Base-by-base conservation (phyloP, 2,888 invertebrate genomes). In the Acleris laterana region DNA sequence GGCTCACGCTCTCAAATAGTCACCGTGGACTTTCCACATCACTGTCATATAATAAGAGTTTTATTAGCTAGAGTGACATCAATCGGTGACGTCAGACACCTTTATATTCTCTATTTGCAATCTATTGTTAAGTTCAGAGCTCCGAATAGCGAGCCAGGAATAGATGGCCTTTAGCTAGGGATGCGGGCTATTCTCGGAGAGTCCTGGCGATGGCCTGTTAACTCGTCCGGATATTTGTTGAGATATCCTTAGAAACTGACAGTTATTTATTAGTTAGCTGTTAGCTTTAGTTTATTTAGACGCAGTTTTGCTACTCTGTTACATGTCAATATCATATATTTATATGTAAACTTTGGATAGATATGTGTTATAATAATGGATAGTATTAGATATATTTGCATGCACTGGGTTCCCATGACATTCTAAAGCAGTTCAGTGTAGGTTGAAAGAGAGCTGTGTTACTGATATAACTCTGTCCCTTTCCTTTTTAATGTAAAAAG, bases 151-250 rank as follows among this genome's bases (percentile, higher is more conserved):
- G 48, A 11, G 20, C 16, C 32, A 9, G 44, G 60, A 65, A 65
- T 65, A 65, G 65, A 65, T 32, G 56, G 60, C 65, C 60, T 60
- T 65, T 65, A 51, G 58, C 48, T 16, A 56, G 32, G 60, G 55
- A 55, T 55, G 38, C 13, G 49, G 32, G 22, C 48, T 61, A 56
- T 65, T 61, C 56, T 56, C 51, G 25, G 17, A 51, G 46, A 46
- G 46, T 62, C 55, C 55, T 48, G 46, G 46, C 17, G 61, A 42
- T 53, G 6, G 25, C 25, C 25, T 25, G 55, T 38, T 46, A 46
- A 46, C 46, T 46, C 46, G 46, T 16, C 5, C 46, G 13, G 17
- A 46, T 46, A 46, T 46, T 46, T 46, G 13, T 46, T 46, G 17
- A n/a, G 17, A 46, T 46, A 46, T 46, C 46, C 46, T 46, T 46